These are phyloP conservation scores for Brotogeris chrysoptera DNA, from an alignment of 2,797 vertebrate species.

Conservation along the genomic window DNA sequence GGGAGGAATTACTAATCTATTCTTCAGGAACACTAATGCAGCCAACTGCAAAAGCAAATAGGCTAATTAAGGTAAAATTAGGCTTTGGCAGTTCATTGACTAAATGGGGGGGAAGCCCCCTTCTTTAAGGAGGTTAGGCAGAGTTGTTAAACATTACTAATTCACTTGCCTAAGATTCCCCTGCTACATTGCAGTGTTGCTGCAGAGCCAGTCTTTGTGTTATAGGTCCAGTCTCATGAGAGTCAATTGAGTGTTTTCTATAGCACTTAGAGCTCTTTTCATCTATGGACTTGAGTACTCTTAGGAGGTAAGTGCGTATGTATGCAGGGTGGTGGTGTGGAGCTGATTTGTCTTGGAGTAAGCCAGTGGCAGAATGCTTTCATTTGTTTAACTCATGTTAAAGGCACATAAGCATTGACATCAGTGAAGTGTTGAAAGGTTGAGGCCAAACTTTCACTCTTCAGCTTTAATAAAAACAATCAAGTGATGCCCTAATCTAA, in stretches of 20 bases:
- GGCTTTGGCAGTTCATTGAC: neutral
- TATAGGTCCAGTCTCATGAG: neutral
- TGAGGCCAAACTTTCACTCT: neutral
- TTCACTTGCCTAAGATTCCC: neutral
- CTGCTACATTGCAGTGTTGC: neutral
- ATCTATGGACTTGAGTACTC: neutral
- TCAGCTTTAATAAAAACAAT: neutral
- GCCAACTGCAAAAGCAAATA: neutral
- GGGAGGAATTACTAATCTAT: neutral
- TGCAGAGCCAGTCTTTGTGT: neutral
- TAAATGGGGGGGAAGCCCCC: neutral
- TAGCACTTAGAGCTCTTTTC: neutral
- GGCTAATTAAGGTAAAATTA: neutral
- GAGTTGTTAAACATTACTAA: neutral
- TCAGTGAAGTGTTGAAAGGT: neutral
- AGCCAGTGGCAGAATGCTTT: neutral
- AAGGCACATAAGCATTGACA: neutral
- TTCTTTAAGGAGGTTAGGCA: neutral
- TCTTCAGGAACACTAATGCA: neutral
- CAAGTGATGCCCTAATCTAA: neutral
- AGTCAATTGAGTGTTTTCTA: neutral
- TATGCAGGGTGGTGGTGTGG: neutral
- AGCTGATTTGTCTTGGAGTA: neutral
- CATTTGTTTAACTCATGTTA: neutral
- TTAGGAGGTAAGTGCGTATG: neutral